Base-by-base conservation (phyloP, 2,797 vertebrate genomes). In the Liasis olivaceus region DNA sequence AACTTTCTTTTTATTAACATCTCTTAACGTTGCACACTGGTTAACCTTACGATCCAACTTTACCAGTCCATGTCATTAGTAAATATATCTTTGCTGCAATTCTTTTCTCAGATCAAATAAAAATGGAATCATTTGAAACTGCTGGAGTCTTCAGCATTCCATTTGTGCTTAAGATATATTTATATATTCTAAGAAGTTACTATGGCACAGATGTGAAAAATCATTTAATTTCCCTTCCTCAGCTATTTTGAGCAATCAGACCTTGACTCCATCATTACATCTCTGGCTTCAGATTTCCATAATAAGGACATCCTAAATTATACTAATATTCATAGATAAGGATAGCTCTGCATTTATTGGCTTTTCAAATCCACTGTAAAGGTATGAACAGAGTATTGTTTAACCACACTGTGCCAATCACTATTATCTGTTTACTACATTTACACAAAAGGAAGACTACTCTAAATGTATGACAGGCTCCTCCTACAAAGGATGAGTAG, bases 341-440 rank as follows among this genome's bases (percentile, higher is more conserved):
- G 94, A 95, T 96, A 95, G 96, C 92, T 94, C 95, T 95, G 96
- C 95, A 96, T 97, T 95, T 97, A 72, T 17, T 51, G 51, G 36
- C 47, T 60, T 90, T 90, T 90, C 47, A 91, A 95, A 96, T 96
- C 89, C 95, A 95, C 93, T 96, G 96, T 90, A 95, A 94, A 94
- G 94, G 92, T 66, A 5, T 66, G 28, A 69, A 17, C n/a, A 69
- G n/a, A 31, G 6, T 69, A 31, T 69, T n/a, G 14, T 31, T 31
- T 69, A 69, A 6, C n/a, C 13, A 66, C 64, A 69, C 5, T 31
- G 17, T 13, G 14, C 5, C 5, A 31, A 31, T 15, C n/a, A 6
- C 31, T 31, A 69, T 31, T 31, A 31, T 17, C 66, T 69, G 15
- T 69, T 69, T 69, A 15, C 5, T 0, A 6, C n/a, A 17, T 69